Percentiles rank a stretch among this genome's conserved stretches.
These are phyloP conservation scores for Moxostoma hubbsi DNA, from an alignment of 2,797 vertebrate genomes.

Conservation along the genomic window DNA sequence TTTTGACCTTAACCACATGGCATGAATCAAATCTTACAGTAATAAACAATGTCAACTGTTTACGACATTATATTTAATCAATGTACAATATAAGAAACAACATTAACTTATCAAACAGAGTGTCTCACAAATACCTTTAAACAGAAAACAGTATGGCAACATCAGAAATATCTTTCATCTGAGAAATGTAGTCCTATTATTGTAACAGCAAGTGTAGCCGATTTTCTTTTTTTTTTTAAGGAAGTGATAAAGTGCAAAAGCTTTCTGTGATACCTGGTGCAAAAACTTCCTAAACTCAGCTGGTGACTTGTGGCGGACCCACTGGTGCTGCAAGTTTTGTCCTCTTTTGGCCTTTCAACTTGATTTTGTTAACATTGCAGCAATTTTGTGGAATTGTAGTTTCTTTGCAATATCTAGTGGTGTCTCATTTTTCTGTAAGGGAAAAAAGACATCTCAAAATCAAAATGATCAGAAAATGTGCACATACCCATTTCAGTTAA, in stretches of 20 bases:
- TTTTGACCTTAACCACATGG: background rate
- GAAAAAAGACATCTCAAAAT: background rate
- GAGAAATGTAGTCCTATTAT: slow-evolving; percentile 3
- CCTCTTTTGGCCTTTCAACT: slow-evolving; percentile 58
- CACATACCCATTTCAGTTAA: too few relatives aligned
- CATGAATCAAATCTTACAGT: slow-evolving; percentile 12
- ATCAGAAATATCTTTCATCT: background rate
- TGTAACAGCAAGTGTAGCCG: background rate
- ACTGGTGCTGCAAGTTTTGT: background rate
- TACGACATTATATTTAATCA: background rate
- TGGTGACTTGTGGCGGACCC: slow-evolving; percentile 7
- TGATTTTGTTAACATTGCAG: slow-evolving; percentile 79
- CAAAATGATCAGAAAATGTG: too few relatives aligned
- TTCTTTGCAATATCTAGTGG: slow-evolving; percentile 84
- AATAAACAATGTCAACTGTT: too few relatives aligned
- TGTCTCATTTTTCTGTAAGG: slow-evolving; percentile 83
- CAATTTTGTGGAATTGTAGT: slow-evolving; percentile 81
- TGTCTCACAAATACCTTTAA: background rate
- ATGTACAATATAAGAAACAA: background rate
- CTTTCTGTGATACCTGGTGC: background rate
- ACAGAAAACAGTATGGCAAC: slow-evolving; percentile 2
- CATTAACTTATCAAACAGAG: background rate
- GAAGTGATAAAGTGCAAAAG: background rate
- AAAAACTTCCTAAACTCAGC: background rate
- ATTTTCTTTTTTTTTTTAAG: too few relatives aligned